Evolutionary conservation across 2,888 invertebrate genomes (phyloP), one percentile per base, ranked within the genome.

Genomic region (Scaptomyza tumidula): DNA sequence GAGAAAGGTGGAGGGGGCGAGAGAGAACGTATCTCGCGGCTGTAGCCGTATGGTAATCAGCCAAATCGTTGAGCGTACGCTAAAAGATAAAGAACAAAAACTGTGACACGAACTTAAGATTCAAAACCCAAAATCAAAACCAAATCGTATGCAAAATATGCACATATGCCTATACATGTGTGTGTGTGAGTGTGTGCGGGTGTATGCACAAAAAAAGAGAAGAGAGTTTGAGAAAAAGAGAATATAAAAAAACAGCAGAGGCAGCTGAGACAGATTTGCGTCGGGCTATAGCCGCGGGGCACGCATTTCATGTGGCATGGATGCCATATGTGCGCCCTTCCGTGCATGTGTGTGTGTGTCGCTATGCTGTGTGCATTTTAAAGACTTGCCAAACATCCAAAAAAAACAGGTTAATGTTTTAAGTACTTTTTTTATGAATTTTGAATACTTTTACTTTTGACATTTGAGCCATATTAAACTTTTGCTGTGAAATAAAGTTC

Each of bases 121-220:
- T 75, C 67, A 75, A 72, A 72, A 72, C 67, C 76, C 61, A 62
- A 62, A 75, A 71, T 49, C 61, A 74, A 71, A 73, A 44, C 29
- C 57, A 64, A 76, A 78, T 58, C 59, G 60, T 78, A 76, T 78
- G 74, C 74, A 74, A 66, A 76, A 66, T 70, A 62, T 70, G 43
- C 57, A 61, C 69, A 73, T 65, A 77, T 60, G 68, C 49, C 43
- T 57, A 41, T 52, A 39, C 27, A 19, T 5, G 44, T 33, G 19
- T 37, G 33, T 53, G 10, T n/a, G 14, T 35, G n/a, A 27, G 27
- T 24, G 11, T 49, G 10, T n/a, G 35, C 19, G 29, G 5, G 19
- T 52, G 27, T 43, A 11, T 16, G 11, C 39, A 19, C 19, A 19
- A 44, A 31, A 58, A 29, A 11, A 52, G 0, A 6, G 11, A 10